A percentile compares a stretch with the other conserved stretches of the same genome.
Conservation (phyloP, 2,888 invertebrate species). For the Lasioglossum oenotherae region DNA sequence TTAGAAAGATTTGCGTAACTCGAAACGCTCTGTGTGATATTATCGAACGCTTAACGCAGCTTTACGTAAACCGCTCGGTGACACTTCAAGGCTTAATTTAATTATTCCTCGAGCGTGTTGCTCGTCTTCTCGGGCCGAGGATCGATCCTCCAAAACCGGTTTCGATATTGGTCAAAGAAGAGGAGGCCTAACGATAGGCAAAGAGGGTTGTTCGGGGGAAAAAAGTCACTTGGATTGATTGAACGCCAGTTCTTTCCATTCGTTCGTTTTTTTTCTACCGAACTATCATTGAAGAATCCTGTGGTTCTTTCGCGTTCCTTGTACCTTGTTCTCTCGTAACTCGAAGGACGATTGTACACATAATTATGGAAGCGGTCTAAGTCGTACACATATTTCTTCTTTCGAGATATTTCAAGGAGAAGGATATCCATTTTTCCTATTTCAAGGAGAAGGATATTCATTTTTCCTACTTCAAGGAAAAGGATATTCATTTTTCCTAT, state of each 20-base stretch:
- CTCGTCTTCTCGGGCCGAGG: conserved; percentile 19
- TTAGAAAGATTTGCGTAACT: conserved; percentile 53
- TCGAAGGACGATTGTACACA: not conserved
- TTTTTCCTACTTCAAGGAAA: no score
- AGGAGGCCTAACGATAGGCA: not conserved
- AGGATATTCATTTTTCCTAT: no score
- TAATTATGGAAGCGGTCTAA: no score
- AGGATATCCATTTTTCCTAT: no score
- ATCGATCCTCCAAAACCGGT: conserved; percentile 53
- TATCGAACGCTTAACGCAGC: conserved; percentile 45
- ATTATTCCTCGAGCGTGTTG: conserved; percentile 38
- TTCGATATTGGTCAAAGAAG: conserved; percentile 42
- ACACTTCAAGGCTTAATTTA: conserved; percentile 55
- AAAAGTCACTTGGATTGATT: conserved; percentile 14
- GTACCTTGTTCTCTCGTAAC: not conserved
- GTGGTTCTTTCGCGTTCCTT: not conserved
- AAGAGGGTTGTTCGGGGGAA: conserved; percentile 29
- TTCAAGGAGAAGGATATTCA: no score
- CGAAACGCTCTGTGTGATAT: conserved; percentile 34
- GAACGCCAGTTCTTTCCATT: not conserved
- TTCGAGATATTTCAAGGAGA: no score
- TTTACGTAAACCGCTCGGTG: conserved; percentile 55
- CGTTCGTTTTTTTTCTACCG: not conserved
- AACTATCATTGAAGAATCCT: not conserved
- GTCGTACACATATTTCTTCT: no score